phyloP scores from a whole-genome alignment of 2,888 invertebrate species.

The Hedychridium roseum region DNA sequence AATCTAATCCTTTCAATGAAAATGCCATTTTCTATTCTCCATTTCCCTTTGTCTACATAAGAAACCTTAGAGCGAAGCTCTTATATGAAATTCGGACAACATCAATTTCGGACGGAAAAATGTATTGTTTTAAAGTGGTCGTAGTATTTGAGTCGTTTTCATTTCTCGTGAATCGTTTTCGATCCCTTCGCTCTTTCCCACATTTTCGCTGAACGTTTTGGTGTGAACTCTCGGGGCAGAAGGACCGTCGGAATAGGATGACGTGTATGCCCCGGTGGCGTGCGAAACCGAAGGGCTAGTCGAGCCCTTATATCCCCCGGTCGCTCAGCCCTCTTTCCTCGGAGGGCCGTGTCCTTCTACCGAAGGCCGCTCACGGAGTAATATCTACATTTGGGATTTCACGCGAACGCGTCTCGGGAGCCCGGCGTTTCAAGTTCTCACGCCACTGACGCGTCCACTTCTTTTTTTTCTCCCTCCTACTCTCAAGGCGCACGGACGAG shows the following conservation, averaged over 20 bases:
- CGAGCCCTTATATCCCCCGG: not conserved
- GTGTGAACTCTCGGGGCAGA: not conserved
- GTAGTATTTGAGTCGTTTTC: no score
- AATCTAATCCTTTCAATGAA: no score
- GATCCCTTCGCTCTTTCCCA: no score
- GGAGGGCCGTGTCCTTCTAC: slow-evolving; percentile 19
- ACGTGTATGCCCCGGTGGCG: slow-evolving; percentile 18
- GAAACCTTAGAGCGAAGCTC: no score
- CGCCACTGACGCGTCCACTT: slow-evolving; percentile 32
- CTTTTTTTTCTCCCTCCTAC: slow-evolving; percentile 21
- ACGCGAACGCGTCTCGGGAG: slow-evolving; percentile 35
- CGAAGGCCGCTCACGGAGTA: slow-evolving; percentile 25
- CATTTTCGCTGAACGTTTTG: no score
- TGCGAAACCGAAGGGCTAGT: slow-evolving; percentile 8
- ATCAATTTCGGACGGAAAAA: no score
- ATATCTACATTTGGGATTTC: slow-evolving; percentile 53
- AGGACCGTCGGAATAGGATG: slow-evolving; percentile 1
- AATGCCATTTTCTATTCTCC: no score
- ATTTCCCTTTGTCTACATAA: no score
- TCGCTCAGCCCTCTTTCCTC: slow-evolving; percentile 5
- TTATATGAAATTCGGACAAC: no score
- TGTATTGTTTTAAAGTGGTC: no score
- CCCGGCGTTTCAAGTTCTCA: slow-evolving; percentile 28
- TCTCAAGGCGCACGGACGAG: slow-evolving; percentile 30
- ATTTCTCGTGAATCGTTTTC: no score